These are phyloP conservation scores for Drosophila pruinosa DNA, from an alignment of 1,140 invertebrate genomes.

Conservation along the genomic window DNA sequence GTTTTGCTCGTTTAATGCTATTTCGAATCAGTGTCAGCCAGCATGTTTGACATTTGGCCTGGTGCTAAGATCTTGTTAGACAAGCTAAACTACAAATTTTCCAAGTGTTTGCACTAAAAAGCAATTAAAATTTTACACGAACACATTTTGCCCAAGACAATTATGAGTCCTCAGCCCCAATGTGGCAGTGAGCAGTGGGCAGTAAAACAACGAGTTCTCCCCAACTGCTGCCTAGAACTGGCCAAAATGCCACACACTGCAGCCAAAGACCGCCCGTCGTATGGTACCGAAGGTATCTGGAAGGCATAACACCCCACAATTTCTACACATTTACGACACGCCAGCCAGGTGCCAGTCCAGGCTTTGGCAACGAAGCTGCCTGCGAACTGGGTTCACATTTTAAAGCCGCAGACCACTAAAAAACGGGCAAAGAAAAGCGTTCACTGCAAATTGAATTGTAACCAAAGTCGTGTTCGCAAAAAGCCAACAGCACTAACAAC, in stretches of 20 bases:
- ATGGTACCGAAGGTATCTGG: slow-evolving; percentile 6
- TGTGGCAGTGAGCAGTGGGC: slow-evolving; percentile 51
- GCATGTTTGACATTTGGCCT: slow-evolving; percentile 41
- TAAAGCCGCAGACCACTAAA: slow-evolving; percentile 49
- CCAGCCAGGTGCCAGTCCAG: neutral
- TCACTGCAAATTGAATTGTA: slow-evolving; percentile 78
- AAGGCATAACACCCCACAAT: slow-evolving; percentile 76
- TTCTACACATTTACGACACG: slow-evolving; percentile 62
- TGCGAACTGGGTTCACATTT: slow-evolving; percentile 46
- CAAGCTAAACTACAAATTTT: slow-evolving; percentile 67
- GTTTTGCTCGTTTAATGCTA: neutral
- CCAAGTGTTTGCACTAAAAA: slow-evolving; percentile 78
- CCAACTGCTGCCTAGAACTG: slow-evolving; percentile 23
- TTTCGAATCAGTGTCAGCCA: slow-evolving; percentile 29
- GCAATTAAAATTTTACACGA: slow-evolving; percentile 80
- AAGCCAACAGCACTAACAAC: neutral
- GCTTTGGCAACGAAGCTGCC: too few relatives aligned
- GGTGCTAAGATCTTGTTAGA: slow-evolving; percentile 34
- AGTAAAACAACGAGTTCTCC: slow-evolving; percentile 56
- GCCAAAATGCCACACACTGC: slow-evolving; percentile 67
- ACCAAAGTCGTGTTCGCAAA: slow-evolving; percentile 65
- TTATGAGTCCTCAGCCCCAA: slow-evolving; percentile 57
- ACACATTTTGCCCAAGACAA: slow-evolving; percentile 73
- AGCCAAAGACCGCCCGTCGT: neutral
- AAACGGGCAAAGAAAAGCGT: slow-evolving; percentile 54